Evolutionary conservation across 2,888 invertebrate species (phyloP), one percentile per base, ranked within the genome.

Genomic region (Scaptomyza reducta): DNA sequence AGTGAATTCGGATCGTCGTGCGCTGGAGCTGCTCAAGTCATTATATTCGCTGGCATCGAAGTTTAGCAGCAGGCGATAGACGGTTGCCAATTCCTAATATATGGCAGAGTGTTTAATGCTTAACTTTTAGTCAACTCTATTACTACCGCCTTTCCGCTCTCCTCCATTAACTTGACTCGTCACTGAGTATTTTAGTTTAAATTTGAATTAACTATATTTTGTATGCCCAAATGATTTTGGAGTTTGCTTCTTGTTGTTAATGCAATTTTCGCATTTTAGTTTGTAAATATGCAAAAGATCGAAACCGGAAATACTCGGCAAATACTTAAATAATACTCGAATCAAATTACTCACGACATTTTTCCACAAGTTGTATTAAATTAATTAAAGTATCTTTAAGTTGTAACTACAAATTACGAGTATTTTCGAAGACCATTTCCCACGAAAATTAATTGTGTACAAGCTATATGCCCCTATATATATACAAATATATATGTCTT

Each of bases 11-110:
- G 96, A 97, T 87, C 94, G 94, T 22, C 93, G 97, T 90, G 97
- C 97, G 13, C 92, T 97, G 82, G 96, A 97, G 91, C 92, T 97
- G 78, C 93, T 97, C 89, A 95, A 96, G 92, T 96, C 97, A 71
- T 93, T 97, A 61, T 97, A 97, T 92, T 94, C 96, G 70, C 94
- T 97, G 90, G 96, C 97, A 60, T 96, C 96, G 18, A 94, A 95
- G 92, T 96, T 96, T 61, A 88, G 88, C 94, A 96, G 96, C 83
- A 94, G 93, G 92, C 93, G 92, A 89, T 91, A 85, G 82, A 59
- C 72, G 86, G 85, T 79, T 42, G 65, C 80, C 85, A 63, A 84
- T 82, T 82, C 78, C 84, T 82, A 82, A 53, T 50, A 5, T 40
- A 53, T 76, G 63, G 55, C 67, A 76, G 59, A 51, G 72, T 6